phyloP scores from a whole-genome alignment of 2,888 invertebrate species.

The Netelia melanura region DNA sequence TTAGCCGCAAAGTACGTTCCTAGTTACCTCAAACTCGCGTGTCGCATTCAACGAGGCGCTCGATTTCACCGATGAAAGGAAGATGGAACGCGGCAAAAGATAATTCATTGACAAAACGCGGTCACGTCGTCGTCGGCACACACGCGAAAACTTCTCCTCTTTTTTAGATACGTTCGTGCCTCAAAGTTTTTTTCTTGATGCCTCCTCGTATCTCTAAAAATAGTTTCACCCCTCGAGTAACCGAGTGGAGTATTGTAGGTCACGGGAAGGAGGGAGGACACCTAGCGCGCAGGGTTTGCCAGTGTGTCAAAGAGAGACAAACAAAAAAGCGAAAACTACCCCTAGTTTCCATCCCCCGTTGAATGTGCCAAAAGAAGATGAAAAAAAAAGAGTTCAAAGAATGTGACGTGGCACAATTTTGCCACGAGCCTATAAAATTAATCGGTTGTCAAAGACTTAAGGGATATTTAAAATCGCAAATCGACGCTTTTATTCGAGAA shows the following conservation, averaged over 20 bases:
- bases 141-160: not conserved
- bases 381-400: constrained; percentile 38
- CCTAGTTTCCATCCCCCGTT: constrained; percentile 43
- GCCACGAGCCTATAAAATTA: not conserved
- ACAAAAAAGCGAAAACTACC: constrained; percentile 54
- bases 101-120: constrained; percentile 69
- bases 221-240: constrained; percentile 70
- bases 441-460: constrained; percentile 11
- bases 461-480: not conserved
- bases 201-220: constrained; percentile 74
- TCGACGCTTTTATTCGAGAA: too few relatives aligned
- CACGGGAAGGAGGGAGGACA: constrained; percentile 68
- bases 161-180: constrained; percentile 41
- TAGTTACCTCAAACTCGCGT: constrained; percentile 46
- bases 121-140: constrained; percentile 53
- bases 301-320: constrained; percentile 21
- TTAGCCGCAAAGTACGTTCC: constrained; percentile 41
- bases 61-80: constrained; percentile 57
- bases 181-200: constrained; percentile 71
- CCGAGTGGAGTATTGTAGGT: constrained; percentile 79
- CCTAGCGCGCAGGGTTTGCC: constrained; percentile 25
- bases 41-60: constrained; percentile 48
- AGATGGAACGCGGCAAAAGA: constrained; percentile 51
- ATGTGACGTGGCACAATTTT: constrained; percentile 46
- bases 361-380: constrained; percentile 24